Base-by-base conservation (phyloP, 2,797 vertebrate species). In the Sphaeramia orbicularis region DNA sequence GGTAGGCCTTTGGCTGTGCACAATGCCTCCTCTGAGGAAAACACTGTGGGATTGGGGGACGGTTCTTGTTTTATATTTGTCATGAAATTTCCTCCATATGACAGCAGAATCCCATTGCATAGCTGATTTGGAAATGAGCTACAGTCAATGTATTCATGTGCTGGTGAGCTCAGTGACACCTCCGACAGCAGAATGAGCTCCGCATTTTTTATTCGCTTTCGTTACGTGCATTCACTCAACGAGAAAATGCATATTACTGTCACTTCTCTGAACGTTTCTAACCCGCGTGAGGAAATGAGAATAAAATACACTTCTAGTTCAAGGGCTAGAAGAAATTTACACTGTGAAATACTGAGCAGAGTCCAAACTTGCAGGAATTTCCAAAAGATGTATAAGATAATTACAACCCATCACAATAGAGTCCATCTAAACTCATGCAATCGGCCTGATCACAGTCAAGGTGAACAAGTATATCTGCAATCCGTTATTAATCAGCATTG, bases 51-150 rank as follows among this genome's bases (percentile, higher is more conserved):
- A 15, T 0, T 16, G 7, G 35, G 38, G 4, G 36, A 72, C 5
- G 30, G 7, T 24, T 0, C 10, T 40, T 2, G n/a, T 0, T 1
- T 15, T 6, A 4, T 19, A 42, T n/a, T 50, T 42, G 7, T 37
- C 6, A 14, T 1, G 42, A 6, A 36, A 21, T 10, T 52, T 24
- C 24, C 52, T 30, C 32, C 7, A 60, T 40, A 24, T 4, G 10
- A 27, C 13, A 14, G 43, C 18, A 10, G 30, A 35, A 7, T 36
- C 11, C 13, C 1, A 60, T 15, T 21, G 16, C 32, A 58, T 1
- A 2, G 3, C 55, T 69, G 45, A n/a, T 66, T 74, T 72, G 50
- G 15, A 65, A 49, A 62, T 60, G 53, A 73, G 12, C 5, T 8
- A 10, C 5, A 21, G 35, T 55, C 3, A 57, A 78, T 63, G 1